Evolutionary conservation across 2,888 invertebrate genomes (phyloP).

Genomic region (Chrysomela aeneicollis): DNA sequence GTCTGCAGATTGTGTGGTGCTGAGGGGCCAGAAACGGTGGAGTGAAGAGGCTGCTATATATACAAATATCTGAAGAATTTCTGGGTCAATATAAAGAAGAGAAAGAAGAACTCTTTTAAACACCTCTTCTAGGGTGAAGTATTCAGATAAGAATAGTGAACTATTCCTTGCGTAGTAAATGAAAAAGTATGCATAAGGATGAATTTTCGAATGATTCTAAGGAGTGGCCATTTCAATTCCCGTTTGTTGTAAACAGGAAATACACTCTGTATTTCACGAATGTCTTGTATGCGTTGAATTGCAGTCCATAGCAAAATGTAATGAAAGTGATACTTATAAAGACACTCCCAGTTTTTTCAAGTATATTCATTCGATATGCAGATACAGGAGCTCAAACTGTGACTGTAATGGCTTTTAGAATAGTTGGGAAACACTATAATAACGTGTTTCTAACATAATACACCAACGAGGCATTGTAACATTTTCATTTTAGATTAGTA

Average conservation of each 20-base stretch:
- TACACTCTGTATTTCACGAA: neutral
- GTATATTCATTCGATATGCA: conserved; percentile 16
- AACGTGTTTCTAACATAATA: conserved; percentile 16
- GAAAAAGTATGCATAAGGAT: neutral
- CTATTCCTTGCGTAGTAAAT: neutral
- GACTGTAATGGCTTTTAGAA: conserved; percentile 18
- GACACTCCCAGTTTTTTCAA: conserved; percentile 20
- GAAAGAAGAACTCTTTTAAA: no score
- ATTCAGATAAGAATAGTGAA: no score
- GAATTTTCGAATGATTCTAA: neutral
- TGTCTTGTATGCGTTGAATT: neutral
- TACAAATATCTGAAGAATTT: no score
- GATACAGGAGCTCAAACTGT: conserved; percentile 14
- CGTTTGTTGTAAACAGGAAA: neutral
- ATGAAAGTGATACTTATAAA: neutral
- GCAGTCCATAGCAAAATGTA: neutral
- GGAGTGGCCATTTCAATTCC: no score
- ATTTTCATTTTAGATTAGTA: neutral
- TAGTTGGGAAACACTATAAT: conserved; percentile 22
- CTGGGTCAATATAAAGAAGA: no score
- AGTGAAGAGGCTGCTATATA: no score
- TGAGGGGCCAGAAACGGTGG: no score
- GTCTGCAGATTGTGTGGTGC: no score
- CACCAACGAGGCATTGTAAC: neutral
- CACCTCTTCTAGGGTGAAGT: no score